These are phyloP conservation scores for Morpho achilles DNA, from an alignment of 2,888 invertebrate species.

Conservation along the genomic window DNA sequence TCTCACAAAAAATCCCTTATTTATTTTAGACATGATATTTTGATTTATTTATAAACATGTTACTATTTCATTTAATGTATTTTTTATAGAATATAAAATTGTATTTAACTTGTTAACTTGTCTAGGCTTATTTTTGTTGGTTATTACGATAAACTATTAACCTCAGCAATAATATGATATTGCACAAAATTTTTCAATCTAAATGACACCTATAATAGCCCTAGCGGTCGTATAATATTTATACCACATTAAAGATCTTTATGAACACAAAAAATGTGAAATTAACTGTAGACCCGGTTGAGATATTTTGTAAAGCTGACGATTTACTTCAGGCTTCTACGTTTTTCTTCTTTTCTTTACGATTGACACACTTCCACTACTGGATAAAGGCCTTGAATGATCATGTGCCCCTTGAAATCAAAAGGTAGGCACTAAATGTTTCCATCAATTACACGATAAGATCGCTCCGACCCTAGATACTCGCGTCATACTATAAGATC, in stretches of 20 bases:
- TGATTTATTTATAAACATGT: too few relatives aligned
- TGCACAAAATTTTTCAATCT: background rate
- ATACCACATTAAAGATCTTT: constrained; percentile 3
- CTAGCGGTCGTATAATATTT: constrained; percentile 2
- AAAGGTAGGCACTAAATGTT: background rate
- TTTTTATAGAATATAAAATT: too few relatives aligned
- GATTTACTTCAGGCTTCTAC: too few relatives aligned
- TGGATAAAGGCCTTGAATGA: too few relatives aligned
- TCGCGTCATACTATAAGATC: constrained; percentile 3
- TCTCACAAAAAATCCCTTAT: constrained; percentile 23
- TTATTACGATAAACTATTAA: background rate
- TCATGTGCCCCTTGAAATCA: background rate
- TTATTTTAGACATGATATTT: background rate
- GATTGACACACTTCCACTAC: too few relatives aligned
- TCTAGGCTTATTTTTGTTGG: too few relatives aligned
- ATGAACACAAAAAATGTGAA: background rate
- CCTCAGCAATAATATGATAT: background rate
- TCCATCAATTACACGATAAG: constrained; percentile 11
- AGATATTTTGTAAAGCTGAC: background rate
- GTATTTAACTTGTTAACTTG: too few relatives aligned
- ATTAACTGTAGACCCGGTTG: background rate
- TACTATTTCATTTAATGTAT: too few relatives aligned
- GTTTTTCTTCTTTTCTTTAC: too few relatives aligned
- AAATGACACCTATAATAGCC: background rate
- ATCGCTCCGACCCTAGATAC: constrained; percentile 8